Conservation (phyloP, 2,113 vertebrate species). For the Micromys minutus region DNA sequence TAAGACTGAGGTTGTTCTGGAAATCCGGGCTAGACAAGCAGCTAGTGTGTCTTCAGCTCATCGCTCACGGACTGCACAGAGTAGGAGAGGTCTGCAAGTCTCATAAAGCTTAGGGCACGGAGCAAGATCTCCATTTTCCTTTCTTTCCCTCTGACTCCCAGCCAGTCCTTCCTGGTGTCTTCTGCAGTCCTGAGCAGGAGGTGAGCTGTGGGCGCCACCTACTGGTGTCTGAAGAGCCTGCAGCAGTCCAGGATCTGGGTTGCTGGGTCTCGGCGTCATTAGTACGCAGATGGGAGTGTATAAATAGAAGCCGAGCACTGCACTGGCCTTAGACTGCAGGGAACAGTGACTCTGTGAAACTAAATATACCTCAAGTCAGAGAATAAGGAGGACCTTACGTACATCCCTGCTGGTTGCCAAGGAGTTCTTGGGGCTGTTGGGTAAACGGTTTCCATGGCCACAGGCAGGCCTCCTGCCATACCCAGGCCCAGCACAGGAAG, state of each 20-base stretch:
- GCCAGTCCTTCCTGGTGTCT: not conserved
- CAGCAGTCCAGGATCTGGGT: slow-evolving; percentile 41
- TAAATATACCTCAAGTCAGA: slow-evolving; percentile 72
- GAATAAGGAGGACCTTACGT: slow-evolving; percentile 25
- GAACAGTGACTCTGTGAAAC: slow-evolving; percentile 67
- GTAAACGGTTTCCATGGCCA: slow-evolving; percentile 62
- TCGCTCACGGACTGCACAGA: not conserved
- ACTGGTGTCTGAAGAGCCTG: not conserved
- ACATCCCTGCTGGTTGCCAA: slow-evolving; percentile 20
- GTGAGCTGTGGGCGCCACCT: slow-evolving; percentile 66
- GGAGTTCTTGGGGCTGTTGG: slow-evolving; percentile 13
- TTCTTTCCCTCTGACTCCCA: not conserved
- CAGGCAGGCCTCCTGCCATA: not conserved
- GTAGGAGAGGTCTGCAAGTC: not conserved
- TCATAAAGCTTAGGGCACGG: not conserved
- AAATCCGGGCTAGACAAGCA: not conserved
- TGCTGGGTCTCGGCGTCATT: slow-evolving; percentile 53
- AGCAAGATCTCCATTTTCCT: slow-evolving; percentile 26
- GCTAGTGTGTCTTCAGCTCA: no score
- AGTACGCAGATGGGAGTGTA: slow-evolving; percentile 45
- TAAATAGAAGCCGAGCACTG: slow-evolving; percentile 55
- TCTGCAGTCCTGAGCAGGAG: not conserved
- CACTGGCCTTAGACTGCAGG: slow-evolving; percentile 50
- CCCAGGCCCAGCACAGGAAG: not conserved
- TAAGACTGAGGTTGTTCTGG: not conserved